These are phyloP conservation scores for Crotalus helleri DNA, from an alignment of 2,113 vertebrate species.

Conservation along the genomic window DNA sequence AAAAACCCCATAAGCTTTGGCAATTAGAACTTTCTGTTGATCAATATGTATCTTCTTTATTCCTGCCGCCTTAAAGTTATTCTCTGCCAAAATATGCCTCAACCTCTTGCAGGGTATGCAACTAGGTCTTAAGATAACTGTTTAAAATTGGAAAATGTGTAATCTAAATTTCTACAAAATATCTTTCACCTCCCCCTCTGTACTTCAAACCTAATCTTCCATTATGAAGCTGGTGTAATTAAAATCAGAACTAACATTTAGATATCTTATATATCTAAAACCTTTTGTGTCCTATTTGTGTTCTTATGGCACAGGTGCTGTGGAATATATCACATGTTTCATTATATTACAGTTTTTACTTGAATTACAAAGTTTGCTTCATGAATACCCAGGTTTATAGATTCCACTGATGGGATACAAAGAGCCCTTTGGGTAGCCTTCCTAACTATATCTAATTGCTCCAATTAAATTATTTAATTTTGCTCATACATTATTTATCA, in stretches of 20 bases:
- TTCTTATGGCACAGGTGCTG: too few relatives aligned
- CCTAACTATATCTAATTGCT: not conserved
- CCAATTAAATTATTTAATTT: slow-evolving; percentile 47
- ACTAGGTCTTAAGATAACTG: not conserved
- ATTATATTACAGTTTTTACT: too few relatives aligned
- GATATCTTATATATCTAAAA: not conserved
- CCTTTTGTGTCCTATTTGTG: too few relatives aligned
- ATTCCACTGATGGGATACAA: not conserved
- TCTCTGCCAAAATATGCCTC: not conserved
- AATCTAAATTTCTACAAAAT: not conserved
- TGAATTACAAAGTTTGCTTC: too few relatives aligned
- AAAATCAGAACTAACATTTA: not conserved
- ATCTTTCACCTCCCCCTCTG: not conserved
- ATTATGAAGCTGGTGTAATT: not conserved
- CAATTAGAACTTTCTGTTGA: not conserved
- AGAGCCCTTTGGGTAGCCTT: not conserved
- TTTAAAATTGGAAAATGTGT: not conserved
- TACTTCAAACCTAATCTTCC: not conserved
- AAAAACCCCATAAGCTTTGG: not conserved
- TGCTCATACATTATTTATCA: slow-evolving; percentile 47
- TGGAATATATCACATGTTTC: too few relatives aligned
- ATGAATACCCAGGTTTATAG: not conserved
- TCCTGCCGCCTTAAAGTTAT: not conserved
- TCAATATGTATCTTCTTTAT: not conserved
- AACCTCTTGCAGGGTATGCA: not conserved